These are phyloP conservation scores for Harlomillsia oculata DNA, from an alignment of 1,140 invertebrate genomes.

Conservation along the genomic window DNA sequence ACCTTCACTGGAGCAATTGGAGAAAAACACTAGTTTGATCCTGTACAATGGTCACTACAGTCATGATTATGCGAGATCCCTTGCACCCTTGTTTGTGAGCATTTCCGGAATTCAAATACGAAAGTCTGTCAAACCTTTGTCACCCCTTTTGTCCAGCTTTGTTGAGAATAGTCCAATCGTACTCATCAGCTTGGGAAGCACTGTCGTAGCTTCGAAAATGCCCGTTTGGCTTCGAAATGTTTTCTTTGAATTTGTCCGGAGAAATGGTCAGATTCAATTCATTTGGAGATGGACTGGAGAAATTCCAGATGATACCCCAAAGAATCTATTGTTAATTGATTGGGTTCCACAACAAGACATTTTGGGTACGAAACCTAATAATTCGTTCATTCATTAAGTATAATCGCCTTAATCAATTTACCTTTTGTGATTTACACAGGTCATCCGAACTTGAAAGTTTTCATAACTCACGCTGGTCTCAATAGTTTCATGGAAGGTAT, in stretches of 20 bases:
- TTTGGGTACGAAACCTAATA: slow-evolving; percentile 1
- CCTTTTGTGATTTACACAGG: too few relatives aligned
- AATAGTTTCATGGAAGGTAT: too few relatives aligned
- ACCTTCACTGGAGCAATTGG: not conserved
- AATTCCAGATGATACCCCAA: not conserved
- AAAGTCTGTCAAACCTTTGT: not conserved
- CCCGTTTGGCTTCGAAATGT: not conserved
- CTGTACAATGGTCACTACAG: slow-evolving; percentile 49
- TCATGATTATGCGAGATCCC: slow-evolving; percentile 43
- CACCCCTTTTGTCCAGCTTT: not conserved
- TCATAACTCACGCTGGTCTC: too few relatives aligned
- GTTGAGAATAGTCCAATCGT: slow-evolving; percentile 1
- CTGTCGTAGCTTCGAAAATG: not conserved
- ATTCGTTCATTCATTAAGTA: not conserved
- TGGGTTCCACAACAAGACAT: slow-evolving; percentile 17
- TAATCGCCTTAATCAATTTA: not conserved
- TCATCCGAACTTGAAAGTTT: too few relatives aligned
- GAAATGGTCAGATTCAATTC: not conserved
- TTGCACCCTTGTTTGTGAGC: slow-evolving; percentile 50
- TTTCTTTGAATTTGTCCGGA: not conserved
- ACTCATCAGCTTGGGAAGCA: slow-evolving; percentile 12
- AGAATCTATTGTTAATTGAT: not conserved
- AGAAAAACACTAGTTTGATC: slow-evolving; percentile 39
- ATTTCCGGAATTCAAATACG: slow-evolving; percentile 48
- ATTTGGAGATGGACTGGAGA: slow-evolving; percentile 5